These are phyloP conservation scores for Marcusenius ussheri DNA, from an alignment of 2,113 vertebrate species.

Conservation along the genomic window DNA sequence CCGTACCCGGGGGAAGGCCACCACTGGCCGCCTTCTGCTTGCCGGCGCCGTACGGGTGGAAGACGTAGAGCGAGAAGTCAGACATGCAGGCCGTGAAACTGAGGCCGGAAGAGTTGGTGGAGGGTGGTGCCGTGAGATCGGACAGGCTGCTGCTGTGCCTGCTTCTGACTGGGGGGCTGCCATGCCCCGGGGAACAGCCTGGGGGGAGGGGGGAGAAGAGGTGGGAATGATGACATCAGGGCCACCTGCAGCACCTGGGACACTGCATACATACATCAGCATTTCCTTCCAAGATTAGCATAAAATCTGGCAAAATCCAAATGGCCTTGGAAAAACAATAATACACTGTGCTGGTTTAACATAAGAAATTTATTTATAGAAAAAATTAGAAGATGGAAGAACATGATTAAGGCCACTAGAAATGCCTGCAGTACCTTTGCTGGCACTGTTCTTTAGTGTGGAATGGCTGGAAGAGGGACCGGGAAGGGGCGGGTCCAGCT, in stretches of 20 bases:
- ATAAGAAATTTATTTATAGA: neutral
- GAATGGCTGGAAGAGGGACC: constrained; percentile 56
- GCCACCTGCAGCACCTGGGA: neutral
- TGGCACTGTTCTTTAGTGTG: constrained; percentile 60
- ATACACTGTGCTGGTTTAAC: neutral
- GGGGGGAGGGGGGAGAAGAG: neutral
- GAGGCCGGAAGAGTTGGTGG: constrained; percentile 85
- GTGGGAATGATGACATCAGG: neutral
- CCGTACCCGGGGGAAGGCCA: constrained; percentile 78
- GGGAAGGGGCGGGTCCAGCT: constrained; percentile 71
- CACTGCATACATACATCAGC: neutral
- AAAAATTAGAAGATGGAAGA: neutral
- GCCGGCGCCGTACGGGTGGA: constrained; percentile 93
- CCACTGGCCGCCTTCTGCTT: constrained; percentile 89
- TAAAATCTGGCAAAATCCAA: neutral
- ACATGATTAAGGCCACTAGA: neutral
- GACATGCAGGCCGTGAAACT: constrained; percentile 99
- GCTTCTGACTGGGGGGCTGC: constrained; percentile 84
- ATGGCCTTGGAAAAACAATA: neutral
- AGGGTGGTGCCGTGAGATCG: constrained; percentile 70
- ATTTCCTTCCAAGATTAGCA: neutral
- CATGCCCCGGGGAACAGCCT: constrained; percentile 75
- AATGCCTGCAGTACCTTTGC: constrained; percentile 65
- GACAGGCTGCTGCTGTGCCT: constrained; percentile 96
- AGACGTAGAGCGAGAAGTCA: constrained; percentile 93